Base-by-base conservation (phyloP, 1,140 invertebrate genomes). In the Drosophila funebris region DNA sequence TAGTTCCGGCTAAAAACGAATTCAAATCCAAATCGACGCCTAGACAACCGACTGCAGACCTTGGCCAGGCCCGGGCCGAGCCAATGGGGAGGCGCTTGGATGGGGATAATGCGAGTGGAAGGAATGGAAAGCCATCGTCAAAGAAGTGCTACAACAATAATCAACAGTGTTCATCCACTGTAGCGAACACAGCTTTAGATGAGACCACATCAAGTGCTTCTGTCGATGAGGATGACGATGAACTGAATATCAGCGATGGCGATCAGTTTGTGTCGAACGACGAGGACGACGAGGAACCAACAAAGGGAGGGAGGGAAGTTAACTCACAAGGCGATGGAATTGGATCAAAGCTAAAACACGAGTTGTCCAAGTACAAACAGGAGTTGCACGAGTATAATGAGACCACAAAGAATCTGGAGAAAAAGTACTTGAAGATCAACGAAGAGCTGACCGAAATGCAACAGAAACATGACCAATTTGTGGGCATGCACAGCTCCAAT, bases 361-460 rank as follows among this genome's bases (percentile, higher is more conserved):
- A 91, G 46, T 52, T 91, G 0, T 29, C 27, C 61, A 90, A 85
- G 43, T 91, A 91, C 57, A 90, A 90, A 60, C 83, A 91, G 63
- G 90, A 91, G 63, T 56, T 91, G 0, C 74, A 76, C 18, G 90
- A 91, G 20, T 91, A 91, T 43, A 91, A 91, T 14, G 84, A 91
- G 6, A 88, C 82, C 11, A 90, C 90, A 31, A 81, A 80, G 56
- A 79, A 88, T 31, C 67, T 91, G 57, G 90, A 91, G 43, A 84
- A 79, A 37, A 91, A 91, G 50, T 91, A 91, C 43, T 78, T 90
- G 82, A 90, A 78, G 24, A 91, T 91, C 44, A 91, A 91, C 13
- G 57, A 54, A 9, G 90, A 91, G 43, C 70, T 91, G 7, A 77
- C 52, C 63, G 90, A 88, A 44, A 91, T 91, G 90, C 79, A 90